A percentile compares a stretch with the other conserved stretches of the same genome.
These are phyloP conservation scores for Larimichthys crocea DNA, from an alignment of 2,113 vertebrate genomes.

Conservation along the genomic window DNA sequence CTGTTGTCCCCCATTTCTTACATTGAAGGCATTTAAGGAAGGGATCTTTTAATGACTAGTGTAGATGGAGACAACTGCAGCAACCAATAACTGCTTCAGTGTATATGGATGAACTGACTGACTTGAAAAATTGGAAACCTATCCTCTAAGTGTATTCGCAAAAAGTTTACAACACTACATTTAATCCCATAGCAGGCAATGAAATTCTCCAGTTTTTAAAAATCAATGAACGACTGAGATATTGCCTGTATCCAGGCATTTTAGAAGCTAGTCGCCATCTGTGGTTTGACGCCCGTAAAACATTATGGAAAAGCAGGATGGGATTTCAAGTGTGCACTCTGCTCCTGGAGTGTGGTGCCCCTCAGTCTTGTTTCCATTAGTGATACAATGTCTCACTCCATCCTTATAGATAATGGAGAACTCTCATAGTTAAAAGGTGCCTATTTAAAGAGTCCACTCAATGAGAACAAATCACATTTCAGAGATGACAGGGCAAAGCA, in stretches of 20 bases:
- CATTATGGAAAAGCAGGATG: slow-evolving; percentile 30
- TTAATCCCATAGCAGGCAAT: neutral
- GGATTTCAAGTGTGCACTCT: slow-evolving; percentile 56
- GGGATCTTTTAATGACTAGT: neutral
- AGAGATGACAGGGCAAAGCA: neutral
- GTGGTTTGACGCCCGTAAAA: neutral
- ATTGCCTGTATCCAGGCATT: neutral
- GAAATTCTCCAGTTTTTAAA: neutral
- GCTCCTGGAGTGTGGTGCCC: slow-evolving; percentile 9
- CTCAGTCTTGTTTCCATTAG: slow-evolving; percentile 48
- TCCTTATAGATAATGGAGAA: slow-evolving; percentile 36
- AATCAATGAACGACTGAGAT: neutral
- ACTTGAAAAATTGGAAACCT: neutral
- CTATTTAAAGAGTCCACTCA: slow-evolving; percentile 10
- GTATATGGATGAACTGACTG: neutral
- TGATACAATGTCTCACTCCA: slow-evolving; percentile 8
- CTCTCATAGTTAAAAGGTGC: slow-evolving; percentile 10
- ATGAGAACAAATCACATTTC: slow-evolving; percentile 22
- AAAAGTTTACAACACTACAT: neutral
- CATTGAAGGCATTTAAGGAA: neutral
- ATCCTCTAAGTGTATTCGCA: no score
- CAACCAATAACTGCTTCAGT: neutral
- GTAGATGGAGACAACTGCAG: neutral
- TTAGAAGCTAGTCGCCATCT: neutral
- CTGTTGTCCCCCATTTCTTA: neutral